Evolutionary conservation across 2,888 invertebrate species (phyloP).

Genomic region (Thera obeliscata): DNA sequence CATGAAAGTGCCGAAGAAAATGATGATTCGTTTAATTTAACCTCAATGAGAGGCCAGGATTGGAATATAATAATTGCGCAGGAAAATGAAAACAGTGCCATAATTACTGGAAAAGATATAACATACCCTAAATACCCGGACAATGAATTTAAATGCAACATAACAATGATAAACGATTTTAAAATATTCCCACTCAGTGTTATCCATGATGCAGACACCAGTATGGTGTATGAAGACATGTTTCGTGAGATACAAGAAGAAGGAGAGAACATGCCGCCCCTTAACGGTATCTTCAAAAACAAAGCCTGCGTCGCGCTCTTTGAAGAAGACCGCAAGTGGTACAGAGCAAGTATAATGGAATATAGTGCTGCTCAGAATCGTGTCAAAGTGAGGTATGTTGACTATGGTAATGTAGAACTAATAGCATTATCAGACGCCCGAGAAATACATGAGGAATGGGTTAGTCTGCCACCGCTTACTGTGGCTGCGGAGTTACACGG

Average conservation of each 20-base stretch:
- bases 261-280: slow-evolving; percentile 66
- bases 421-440: slow-evolving; percentile 74
- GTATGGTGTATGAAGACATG: slow-evolving; percentile 74
- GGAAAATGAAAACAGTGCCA: slow-evolving; percentile 53
- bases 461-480: slow-evolving; percentile 79
- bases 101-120: slow-evolving; percentile 45
- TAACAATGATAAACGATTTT: slow-evolving; percentile 62
- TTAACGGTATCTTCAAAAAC: slow-evolving; percentile 75
- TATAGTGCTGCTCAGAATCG: slow-evolving; percentile 66
- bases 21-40: slow-evolving; percentile 52
- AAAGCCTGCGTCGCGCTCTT: slow-evolving; percentile 87
- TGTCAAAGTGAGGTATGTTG: slow-evolving; percentile 88
- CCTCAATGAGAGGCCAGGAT: slow-evolving; percentile 54
- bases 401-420: slow-evolving; percentile 88
- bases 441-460: slow-evolving; percentile 78
- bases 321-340: slow-evolving; percentile 87
- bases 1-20: slow-evolving; percentile 6
- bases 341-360: slow-evolving; percentile 87
- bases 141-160: slow-evolving; percentile 62
- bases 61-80: slow-evolving; percentile 68
- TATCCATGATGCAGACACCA: slow-evolving; percentile 67
- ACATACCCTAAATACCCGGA: slow-evolving; percentile 52
- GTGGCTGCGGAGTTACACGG: slow-evolving; percentile 77
- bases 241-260: slow-evolving; percentile 76
- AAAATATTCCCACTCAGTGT: slow-evolving; percentile 65